phyloP scores from a whole-genome alignment of 2,113 vertebrate genomes.

The Setophaga kirtlandii region DNA sequence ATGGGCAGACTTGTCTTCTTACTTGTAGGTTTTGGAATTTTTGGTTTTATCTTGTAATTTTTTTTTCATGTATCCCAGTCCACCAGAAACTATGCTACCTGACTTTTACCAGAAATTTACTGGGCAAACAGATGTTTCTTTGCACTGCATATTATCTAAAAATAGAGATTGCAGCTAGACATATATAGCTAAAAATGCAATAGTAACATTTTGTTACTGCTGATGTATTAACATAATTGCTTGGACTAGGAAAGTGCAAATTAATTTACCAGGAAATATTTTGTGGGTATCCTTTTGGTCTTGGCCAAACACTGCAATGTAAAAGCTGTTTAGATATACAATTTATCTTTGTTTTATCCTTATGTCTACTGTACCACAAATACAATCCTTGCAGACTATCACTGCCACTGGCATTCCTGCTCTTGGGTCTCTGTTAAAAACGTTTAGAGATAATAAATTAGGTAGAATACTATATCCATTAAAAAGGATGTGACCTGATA shows the following conservation, averaged over 20 bases:
- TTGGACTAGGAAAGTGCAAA: not conserved
- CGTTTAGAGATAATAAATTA: not conserved
- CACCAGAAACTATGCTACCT: not conserved
- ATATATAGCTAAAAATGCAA: not conserved
- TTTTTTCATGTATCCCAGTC: not conserved
- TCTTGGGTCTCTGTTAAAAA: not conserved
- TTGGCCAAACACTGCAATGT: not conserved
- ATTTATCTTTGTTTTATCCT: not conserved
- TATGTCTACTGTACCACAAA: not conserved
- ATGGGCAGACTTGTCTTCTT: not conserved
- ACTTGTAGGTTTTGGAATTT: not conserved
- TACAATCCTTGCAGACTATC: not conserved
- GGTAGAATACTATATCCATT: not conserved
- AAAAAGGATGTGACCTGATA: not conserved
- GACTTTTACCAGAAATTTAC: not conserved
- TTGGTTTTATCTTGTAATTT: not conserved
- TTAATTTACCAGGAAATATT: not conserved
- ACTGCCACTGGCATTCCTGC: not conserved
- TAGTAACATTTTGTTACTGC: not conserved
- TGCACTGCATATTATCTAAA: not conserved
- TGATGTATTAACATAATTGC: not conserved
- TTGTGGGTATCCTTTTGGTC: not conserved
- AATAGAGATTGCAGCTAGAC: not conserved
- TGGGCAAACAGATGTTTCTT: not conserved
- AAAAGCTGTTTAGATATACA: not conserved